These are phyloP conservation scores for Criorhina ranunculi DNA, from an alignment of 2,888 invertebrate genomes.

Conservation along the genomic window DNA sequence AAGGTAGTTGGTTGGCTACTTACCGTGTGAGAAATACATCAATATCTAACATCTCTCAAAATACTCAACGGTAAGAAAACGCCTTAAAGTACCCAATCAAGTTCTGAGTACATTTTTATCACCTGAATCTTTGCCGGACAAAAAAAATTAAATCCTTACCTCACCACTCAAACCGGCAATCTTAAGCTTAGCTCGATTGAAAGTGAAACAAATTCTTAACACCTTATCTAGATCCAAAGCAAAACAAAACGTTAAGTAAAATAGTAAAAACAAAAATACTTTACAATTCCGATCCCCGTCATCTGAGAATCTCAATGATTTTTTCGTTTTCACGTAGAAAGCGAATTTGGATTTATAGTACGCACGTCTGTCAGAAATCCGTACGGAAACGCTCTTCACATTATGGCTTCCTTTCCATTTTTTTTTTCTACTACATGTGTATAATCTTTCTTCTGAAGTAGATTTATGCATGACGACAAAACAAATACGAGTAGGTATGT, in stretches of 20 bases:
- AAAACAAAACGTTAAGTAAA: constrained; percentile 19
- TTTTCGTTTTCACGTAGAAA: constrained; percentile 65
- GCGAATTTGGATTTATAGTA: constrained; percentile 55
- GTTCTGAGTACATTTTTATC: background rate
- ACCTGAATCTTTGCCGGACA: background rate
- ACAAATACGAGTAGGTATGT: constrained; percentile 7
- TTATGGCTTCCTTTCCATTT: constrained; percentile 42
- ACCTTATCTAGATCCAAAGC: constrained; percentile 31
- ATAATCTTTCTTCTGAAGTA: constrained; percentile 14
- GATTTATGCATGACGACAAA: constrained; percentile 44
- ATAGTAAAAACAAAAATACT: constrained; percentile 23
- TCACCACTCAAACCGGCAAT: background rate
- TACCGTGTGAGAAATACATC: too few species aligned
- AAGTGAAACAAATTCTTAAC: constrained; percentile 49
- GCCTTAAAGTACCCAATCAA: too few species aligned
- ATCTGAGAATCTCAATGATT: constrained; percentile 52
- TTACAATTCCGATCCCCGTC: constrained; percentile 39
- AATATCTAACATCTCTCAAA: too few species aligned
- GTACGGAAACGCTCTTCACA: constrained; percentile 38
- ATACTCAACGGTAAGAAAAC: too few species aligned
- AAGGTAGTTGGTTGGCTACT: too few species aligned
- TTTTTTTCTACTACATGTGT: constrained; percentile 21
- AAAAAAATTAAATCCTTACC: constrained; percentile 10
- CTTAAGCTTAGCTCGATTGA: constrained; percentile 16
- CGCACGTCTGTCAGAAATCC: constrained; percentile 42